These are phyloP conservation scores for Beaufortia kweichowensis DNA, from an alignment of 2,113 vertebrate genomes.

Conservation along the genomic window DNA sequence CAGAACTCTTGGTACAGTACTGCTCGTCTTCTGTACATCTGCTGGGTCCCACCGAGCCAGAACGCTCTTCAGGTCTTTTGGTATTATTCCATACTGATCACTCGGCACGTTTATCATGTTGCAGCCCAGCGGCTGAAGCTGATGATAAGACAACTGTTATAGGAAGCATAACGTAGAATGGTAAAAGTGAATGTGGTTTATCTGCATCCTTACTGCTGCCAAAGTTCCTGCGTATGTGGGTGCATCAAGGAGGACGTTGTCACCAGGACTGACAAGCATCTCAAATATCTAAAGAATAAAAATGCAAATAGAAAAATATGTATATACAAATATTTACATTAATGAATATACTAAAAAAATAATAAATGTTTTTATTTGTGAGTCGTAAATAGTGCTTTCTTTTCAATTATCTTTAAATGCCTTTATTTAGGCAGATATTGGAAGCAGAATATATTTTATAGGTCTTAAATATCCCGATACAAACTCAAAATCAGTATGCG, in stretches of 20 bases:
- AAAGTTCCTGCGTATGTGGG: slow-evolving; percentile 88
- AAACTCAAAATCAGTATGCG: too few relatives aligned
- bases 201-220: slow-evolving; percentile 74
- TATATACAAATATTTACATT: neutral
- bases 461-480: too few relatives aligned
- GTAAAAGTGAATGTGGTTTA: neutral
- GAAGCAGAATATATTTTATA: too few relatives aligned
- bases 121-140: slow-evolving; percentile 88
- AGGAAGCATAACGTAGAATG: neutral
- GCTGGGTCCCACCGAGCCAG: slow-evolving; percentile 83
- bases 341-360: neutral
- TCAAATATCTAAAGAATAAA: slow-evolving; percentile 82
- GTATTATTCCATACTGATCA: slow-evolving; percentile 89
- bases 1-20: slow-evolving; percentile 79
- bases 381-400: too few relatives aligned
- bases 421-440: too few relatives aligned
- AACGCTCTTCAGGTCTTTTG: slow-evolving; percentile 77
- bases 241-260: slow-evolving; percentile 85
- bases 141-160: slow-evolving; percentile 25
- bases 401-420: too few relatives aligned
- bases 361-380: too few relatives aligned
- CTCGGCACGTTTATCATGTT: slow-evolving; percentile 85
- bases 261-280: slow-evolving; percentile 91
- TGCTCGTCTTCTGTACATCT: slow-evolving; percentile 70
- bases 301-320: neutral